Percentiles rank a stretch among this genome's conserved stretches.
phyloP scores from a whole-genome alignment of 2,113 vertebrate genomes.

The Amphiprion ocellaris region DNA sequence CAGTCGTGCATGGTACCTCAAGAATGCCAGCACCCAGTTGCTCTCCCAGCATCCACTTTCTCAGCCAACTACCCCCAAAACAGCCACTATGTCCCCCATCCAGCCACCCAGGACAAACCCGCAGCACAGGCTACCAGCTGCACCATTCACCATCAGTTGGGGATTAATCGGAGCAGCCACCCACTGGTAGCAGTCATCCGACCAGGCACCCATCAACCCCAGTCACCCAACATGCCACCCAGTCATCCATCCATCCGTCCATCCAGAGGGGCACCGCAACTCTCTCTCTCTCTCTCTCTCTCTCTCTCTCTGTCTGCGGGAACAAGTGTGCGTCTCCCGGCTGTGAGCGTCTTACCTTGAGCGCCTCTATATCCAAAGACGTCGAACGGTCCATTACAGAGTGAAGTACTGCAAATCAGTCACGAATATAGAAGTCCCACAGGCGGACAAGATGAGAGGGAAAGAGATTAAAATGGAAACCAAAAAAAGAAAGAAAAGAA shows the following conservation, averaged over 20 bases:
- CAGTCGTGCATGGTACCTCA: not conserved
- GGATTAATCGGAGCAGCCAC: slow-evolving; percentile 31
- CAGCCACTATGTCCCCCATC: slow-evolving; percentile 15
- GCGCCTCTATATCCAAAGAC: slow-evolving; percentile 82
- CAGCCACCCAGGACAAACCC: not conserved
- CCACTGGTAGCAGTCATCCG: slow-evolving; percentile 27
- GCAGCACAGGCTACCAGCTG: not conserved
- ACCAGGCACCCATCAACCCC: slow-evolving; percentile 27
- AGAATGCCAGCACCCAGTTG: not conserved
- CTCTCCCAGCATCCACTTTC: slow-evolving; percentile 5
- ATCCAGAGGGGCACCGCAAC: slow-evolving; percentile 24
- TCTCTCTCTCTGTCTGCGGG: slow-evolving; percentile 31
- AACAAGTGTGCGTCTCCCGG: slow-evolving; percentile 33
- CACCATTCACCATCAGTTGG: slow-evolving; percentile 14
- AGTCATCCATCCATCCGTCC: slow-evolving; percentile 12
- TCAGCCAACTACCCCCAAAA: not conserved
- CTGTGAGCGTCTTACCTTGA: slow-evolving; percentile 77
- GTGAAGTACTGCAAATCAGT: slow-evolving; percentile 60
- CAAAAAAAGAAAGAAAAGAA: slow-evolving; percentile 29
- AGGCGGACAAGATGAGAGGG: slow-evolving; percentile 18
- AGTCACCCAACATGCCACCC: slow-evolving; percentile 40
- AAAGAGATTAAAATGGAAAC: slow-evolving; percentile 25
- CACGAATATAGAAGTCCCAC: slow-evolving; percentile 69
- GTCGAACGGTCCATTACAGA: slow-evolving; percentile 77
- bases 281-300: slow-evolving; percentile 12